Evolutionary conservation across 1,140 invertebrate genomes (phyloP).

Genomic region (Riptortus pedestris): DNA sequence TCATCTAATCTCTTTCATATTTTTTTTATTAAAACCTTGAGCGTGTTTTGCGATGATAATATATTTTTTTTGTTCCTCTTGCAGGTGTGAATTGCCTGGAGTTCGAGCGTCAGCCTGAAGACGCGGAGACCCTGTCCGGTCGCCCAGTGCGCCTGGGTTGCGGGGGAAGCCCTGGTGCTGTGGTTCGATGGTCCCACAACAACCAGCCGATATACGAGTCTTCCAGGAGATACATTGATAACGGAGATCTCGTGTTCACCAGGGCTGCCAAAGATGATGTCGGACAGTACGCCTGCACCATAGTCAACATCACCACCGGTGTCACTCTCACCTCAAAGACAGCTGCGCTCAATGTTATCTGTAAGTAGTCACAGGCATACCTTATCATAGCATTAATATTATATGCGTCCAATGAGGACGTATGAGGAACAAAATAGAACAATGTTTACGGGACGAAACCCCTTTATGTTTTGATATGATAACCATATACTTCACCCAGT

Average conservation of each 20-base stretch:
- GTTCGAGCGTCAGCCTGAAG: not conserved
- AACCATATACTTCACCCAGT: no score
- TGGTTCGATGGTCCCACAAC: conserved; percentile 13
- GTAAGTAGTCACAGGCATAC: conserved; percentile 1
- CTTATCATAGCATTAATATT: not conserved
- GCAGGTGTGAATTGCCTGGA: not conserved
- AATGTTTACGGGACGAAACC: no score
- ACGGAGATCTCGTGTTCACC: conserved; percentile 15
- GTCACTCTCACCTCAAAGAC: conserved; percentile 1
- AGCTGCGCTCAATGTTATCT: conserved; percentile 5
- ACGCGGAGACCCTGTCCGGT: not conserved
- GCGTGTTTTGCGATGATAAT: no score
- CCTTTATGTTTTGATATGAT: no score
- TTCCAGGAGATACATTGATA: conserved; percentile 5
- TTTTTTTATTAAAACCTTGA: no score
- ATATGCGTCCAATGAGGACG: no score
- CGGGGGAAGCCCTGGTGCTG: not conserved
- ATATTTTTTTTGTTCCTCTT: no score
- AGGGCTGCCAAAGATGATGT: conserved; percentile 5
- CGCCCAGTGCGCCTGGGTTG: not conserved
- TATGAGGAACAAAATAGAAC: no score
- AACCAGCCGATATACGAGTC: not conserved
- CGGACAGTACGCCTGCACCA: conserved; percentile 11
- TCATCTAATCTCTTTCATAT: no score
- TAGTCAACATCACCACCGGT: conserved; percentile 11